Conservation (phyloP, 2,113 vertebrate genomes). For the Scytalopus superciliaris region DNA sequence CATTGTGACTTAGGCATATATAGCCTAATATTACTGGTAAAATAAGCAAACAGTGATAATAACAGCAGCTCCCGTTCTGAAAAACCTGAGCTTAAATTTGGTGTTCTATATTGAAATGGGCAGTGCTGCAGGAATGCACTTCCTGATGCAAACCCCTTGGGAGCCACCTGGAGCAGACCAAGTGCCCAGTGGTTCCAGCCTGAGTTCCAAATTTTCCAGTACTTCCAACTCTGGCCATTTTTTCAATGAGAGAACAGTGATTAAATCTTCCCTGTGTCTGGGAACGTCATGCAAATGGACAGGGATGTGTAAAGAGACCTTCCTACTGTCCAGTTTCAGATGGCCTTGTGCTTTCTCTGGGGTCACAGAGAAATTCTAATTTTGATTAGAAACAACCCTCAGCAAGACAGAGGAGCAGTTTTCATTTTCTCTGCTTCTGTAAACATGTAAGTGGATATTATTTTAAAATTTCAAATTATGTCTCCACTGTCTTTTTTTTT, state of each 20-base stretch:
- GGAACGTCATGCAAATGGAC: rapidly evolving
- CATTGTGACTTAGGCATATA: not conserved
- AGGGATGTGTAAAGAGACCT: not conserved
- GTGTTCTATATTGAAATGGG: not conserved
- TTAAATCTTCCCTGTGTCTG: not conserved
- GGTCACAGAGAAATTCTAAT: not conserved
- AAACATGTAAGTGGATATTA: not conserved
- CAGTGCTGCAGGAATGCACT: not conserved
- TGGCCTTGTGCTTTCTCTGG: rapidly evolving
- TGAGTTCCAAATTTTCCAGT: not conserved
- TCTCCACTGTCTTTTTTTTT: not conserved
- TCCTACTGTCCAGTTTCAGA: not conserved
- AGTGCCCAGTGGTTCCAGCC: not conserved
- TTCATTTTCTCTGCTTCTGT: not conserved
- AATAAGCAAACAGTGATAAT: not conserved
- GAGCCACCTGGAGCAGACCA: not conserved
- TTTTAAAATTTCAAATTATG: not conserved
- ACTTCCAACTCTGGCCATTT: not conserved
- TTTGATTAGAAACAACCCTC: not conserved
- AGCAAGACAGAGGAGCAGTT: not conserved
- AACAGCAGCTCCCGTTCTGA: not conserved
- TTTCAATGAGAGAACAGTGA: not conserved
- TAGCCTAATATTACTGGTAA: not conserved
- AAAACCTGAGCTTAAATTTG: not conserved
- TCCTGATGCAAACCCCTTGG: rapidly evolving